Evolutionary conservation across 1,140 invertebrate genomes (phyloP).

Genomic region (Trichonephila clavata): DNA sequence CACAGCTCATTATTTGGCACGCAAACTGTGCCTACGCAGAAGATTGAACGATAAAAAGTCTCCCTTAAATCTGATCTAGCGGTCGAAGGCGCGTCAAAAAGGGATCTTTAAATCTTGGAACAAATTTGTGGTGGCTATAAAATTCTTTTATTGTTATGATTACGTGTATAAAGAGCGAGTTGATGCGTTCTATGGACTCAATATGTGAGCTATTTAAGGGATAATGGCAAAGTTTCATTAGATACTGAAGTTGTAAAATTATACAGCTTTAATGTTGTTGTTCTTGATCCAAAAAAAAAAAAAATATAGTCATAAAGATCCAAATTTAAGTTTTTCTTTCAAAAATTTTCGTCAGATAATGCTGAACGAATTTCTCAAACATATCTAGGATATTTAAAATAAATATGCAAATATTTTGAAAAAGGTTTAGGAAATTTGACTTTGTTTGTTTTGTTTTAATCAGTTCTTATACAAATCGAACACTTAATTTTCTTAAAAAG

Average conservation of each 20-base stretch:
- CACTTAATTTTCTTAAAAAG: too few species aligned
- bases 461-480: too few species aligned
- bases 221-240: neutral
- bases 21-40: neutral
- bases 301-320: too few species aligned
- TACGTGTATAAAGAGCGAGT: neutral
- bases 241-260: neutral
- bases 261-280: neutral
- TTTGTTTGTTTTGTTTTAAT: too few species aligned
- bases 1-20: conserved; percentile 7
- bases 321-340: too few species aligned
- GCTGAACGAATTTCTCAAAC: too few species aligned
- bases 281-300: neutral
- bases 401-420: too few species aligned
- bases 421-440: too few species aligned
- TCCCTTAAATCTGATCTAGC: conserved; percentile 26
- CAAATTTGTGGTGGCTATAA: conserved; percentile 14
- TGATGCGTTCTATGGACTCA: neutral
- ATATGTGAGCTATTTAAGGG: neutral
- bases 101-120: neutral
- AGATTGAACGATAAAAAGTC: neutral
- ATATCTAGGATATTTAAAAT: too few species aligned
- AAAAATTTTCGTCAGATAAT: too few species aligned
- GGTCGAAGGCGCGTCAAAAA: neutral
- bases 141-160: conserved; percentile 22